Evolutionary conservation across 2,888 invertebrate genomes (phyloP), one percentile per base, ranked within the genome.

Genomic region (Pristionchus fissidentatus): DNA sequence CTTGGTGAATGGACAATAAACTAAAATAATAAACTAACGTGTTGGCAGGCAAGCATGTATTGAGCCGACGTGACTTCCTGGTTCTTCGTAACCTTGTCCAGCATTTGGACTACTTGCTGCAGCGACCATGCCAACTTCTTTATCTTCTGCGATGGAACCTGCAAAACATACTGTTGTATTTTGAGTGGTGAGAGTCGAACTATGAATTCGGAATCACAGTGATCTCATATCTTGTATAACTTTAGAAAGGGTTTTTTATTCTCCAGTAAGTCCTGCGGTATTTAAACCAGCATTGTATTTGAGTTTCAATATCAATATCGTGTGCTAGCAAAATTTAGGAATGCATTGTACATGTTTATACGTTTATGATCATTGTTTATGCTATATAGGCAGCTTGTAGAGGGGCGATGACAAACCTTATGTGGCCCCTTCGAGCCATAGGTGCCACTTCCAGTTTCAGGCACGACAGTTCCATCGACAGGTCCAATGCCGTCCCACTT

Each of bases 391-490:
- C n/a, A n/a, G n/a, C n/a, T n/a, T n/a, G n/a, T n/a, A n/a, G n/a
- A n/a, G n/a, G n/a, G n/a, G n/a, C n/a, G n/a, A n/a, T n/a, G n/a
- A n/a, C n/a, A n/a, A n/a, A n/a, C 70, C n/a, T 7, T 1, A n/a
- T 70, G 70, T 7, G 70, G 70, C 43, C 70, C 70, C 41, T 70
- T 70, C 8, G 70, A 70, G 22, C 70, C 70, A 19, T n/a, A 70
- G 3, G 70, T 43, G n/a, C 41, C 70, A 19, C 4, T 35, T 1
- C 70, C 70, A n/a, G 41, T 70, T 2, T 35, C 41, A 7, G 32
- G 8, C 2, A 38, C 66, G 0, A 35, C 66, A n/a, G 38, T 38
- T 22, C 29, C n/a, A n/a, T n/a, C n/a, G n/a, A n/a, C n/a, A n/a
- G n/a, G n/a, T n/a, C n/a, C n/a, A n/a, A n/a, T n/a, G n/a, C n/a